phyloP scores from a whole-genome alignment of 2,888 invertebrate species.

The Oeneis ivallda region DNA sequence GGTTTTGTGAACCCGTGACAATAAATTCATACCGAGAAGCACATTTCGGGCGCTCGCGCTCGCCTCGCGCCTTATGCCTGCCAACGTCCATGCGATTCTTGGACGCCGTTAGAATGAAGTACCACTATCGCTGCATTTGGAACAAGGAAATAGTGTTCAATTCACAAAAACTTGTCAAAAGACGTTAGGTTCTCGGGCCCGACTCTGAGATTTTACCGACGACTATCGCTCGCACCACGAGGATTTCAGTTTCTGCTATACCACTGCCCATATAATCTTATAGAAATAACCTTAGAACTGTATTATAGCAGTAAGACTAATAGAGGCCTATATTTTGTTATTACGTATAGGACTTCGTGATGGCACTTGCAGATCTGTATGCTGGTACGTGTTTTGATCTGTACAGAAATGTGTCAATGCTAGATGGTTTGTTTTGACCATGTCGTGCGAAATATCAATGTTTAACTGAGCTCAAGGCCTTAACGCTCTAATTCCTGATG shows the following conservation, averaged over 20 bases:
- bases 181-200: constrained; percentile 86
- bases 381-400: constrained; percentile 66
- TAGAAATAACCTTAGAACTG: constrained; percentile 61
- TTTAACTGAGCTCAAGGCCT: constrained; percentile 62
- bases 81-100: constrained; percentile 69
- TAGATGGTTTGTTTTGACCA: constrained; percentile 53
- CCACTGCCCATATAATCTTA: constrained; percentile 73
- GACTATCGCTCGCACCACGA: constrained; percentile 69
- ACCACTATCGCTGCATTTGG: constrained; percentile 95
- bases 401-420: constrained; percentile 40
- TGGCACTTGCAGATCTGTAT: constrained; percentile 75
- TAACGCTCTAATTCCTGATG: constrained; percentile 57
- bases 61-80: constrained; percentile 75
- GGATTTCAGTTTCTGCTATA: constrained; percentile 65
- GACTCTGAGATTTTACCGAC: constrained; percentile 62
- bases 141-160: constrained; percentile 96
- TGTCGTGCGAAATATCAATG: constrained; percentile 48
- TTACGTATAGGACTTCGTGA: constrained; percentile 59
- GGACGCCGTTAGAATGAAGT: constrained; percentile 83
- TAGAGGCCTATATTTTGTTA: constrained; percentile 55
- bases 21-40: constrained; percentile 72
- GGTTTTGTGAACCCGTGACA: constrained; percentile 69
- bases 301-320: constrained; percentile 66
- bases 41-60: constrained; percentile 73
- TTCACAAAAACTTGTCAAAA: constrained; percentile 95